These are phyloP conservation scores for Stenotaenia linearis DNA, from an alignment of 2,888 invertebrate species.

Conservation along the genomic window DNA sequence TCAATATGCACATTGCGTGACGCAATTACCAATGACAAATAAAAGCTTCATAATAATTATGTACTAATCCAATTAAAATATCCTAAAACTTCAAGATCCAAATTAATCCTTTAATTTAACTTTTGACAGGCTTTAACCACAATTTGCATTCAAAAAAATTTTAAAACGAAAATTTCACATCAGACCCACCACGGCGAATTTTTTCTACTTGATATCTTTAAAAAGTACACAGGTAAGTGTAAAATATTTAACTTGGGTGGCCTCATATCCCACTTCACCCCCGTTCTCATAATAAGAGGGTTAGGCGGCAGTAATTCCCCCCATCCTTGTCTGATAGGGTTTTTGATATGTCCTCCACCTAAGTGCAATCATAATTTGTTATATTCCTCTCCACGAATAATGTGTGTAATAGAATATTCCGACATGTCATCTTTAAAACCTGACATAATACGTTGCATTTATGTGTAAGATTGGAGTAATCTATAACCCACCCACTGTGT, in stretches of 20 bases:
- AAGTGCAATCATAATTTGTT: neutral
- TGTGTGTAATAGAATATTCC: neutral
- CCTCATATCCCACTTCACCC: neutral
- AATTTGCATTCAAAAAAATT: neutral
- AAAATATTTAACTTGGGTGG: constrained; percentile 15
- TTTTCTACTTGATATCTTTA: neutral
- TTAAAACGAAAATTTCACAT: too few relatives aligned
- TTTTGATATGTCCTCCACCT: constrained; percentile 1
- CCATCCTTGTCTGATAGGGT: neutral
- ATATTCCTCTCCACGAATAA: neutral
- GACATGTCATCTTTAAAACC: neutral
- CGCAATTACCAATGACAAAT: neutral
- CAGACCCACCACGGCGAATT: neutral
- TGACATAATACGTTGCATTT: constrained; percentile 15
- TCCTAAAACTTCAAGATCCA: neutral
- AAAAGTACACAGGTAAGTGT: neutral
- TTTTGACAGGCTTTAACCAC: neutral
- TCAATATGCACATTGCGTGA: neutral
- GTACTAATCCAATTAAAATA: neutral
- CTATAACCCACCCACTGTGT: constrained; percentile 24
- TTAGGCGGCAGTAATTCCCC: neutral
- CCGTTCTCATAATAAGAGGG: constrained; percentile 10
- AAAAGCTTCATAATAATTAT: neutral
- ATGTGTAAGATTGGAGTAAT: constrained; percentile 23
- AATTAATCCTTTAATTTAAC: neutral